A percentile compares a stretch with the other conserved stretches of the same genome.
Conservation (phyloP, 2,113 vertebrate species). For the Proteles cristata region DNA sequence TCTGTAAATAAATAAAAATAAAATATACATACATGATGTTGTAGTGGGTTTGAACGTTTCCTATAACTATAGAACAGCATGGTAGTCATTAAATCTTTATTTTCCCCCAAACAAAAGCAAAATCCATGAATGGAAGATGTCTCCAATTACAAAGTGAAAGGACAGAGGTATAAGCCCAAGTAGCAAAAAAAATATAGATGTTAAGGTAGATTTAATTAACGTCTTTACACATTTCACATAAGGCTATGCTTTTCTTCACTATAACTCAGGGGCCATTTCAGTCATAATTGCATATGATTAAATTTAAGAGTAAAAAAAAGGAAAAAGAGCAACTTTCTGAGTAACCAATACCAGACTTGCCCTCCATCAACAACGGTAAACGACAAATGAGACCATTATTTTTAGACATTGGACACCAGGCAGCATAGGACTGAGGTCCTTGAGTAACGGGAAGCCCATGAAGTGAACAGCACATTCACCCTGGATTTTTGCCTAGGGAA, state of each 20-base stretch:
- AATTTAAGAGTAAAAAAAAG: background rate
- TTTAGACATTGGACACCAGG: background rate
- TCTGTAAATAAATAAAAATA: background rate
- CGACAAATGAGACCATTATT: background rate
- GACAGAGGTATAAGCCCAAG: background rate
- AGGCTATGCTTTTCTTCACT: background rate
- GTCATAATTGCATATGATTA: background rate
- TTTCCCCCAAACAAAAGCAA: background rate
- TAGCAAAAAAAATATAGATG: background rate
- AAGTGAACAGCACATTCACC: background rate
- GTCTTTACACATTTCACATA: background rate
- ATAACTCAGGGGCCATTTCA: background rate
- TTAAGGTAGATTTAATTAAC: background rate
- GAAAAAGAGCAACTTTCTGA: background rate
- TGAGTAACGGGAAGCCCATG: background rate
- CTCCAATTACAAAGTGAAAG: background rate
- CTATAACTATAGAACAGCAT: background rate
- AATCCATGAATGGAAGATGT: background rate
- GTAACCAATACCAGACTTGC: background rate
- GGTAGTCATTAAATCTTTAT: background rate
- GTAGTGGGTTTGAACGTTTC: background rate
- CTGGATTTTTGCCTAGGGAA: background rate
- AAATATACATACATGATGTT: background rate
- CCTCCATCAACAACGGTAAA: background rate
- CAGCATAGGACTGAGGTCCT: background rate